Base-by-base conservation (phyloP, 2,888 invertebrate species). In the Apodemia zela region DNA sequence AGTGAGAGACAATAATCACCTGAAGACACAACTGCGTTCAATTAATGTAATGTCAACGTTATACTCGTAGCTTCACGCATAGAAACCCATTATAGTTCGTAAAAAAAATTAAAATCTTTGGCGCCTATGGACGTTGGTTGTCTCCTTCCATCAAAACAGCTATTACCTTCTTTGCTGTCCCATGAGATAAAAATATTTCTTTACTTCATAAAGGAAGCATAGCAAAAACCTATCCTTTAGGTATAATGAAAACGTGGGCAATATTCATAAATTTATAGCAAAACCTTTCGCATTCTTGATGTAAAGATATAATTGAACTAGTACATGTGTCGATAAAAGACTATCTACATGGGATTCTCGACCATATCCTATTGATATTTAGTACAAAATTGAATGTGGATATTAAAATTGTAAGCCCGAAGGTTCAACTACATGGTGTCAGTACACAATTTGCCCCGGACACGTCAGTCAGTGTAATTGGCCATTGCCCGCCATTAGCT, bases 381-480 rank as follows among this genome's bases (percentile, higher is more conserved):
- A 33, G 17, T 29, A n/a, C n/a, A 21, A 18, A 47, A 38, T 38
- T 38, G 25, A 35, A 13, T 15, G 15, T 8, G 7, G 11, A 42
- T 17, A 17, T 49, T 11, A 25, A 29, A 35, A 60, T 59, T 54
- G 62, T 62, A 21, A 54, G 61, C 29, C 25, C 17, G n/a, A 61
- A 61, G 66, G 60, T 65, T 62, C 66, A 69, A 69, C 66, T 64
- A 65, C 63, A 33, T 67, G 65, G 69, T 66, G 69, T 69, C 67
- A 66, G 29, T 61, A 63, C 61, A 68, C 71, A 79, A 84, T 84
- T 82, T 84, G 86, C 83, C 83, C 86, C 87, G 89, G 87, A 89
- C 87, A 81, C 83, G 89, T 89, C 90, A 79, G 78, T 89, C 89
- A 81, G 73, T 72, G 84, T 88, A 90, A 90, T 89, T 89, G 87